Percentiles rank a stretch among this genome's conserved stretches.
Evolutionary conservation across 2,113 vertebrate species (phyloP).

Genomic region (Lampris incognitus): DNA sequence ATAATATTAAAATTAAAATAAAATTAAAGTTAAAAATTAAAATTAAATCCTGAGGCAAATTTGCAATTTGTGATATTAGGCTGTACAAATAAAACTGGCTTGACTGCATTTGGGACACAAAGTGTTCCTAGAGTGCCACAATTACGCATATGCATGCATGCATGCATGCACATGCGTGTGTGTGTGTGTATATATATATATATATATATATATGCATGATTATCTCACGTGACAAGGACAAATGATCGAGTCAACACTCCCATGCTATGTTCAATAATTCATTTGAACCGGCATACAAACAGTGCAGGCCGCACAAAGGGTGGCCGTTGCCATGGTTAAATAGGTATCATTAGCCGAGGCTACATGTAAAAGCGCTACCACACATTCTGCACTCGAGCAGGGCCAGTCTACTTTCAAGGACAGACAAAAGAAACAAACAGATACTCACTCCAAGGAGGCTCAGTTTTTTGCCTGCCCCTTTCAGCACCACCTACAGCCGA

Average conservation of each 20-base stretch:
- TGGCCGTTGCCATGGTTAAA: neutral
- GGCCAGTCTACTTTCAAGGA: neutral
- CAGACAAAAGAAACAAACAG: neutral
- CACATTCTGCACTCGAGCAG: no score
- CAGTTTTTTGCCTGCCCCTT: slow-evolving; percentile 86
- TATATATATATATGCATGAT: slow-evolving; percentile 23
- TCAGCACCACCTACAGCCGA: slow-evolving; percentile 81
- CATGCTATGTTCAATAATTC: neutral
- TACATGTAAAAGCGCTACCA: neutral
- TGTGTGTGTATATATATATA: neutral
- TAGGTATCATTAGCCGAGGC: neutral
- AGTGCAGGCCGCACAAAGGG: neutral
- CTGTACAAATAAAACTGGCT: no score
- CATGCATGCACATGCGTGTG: neutral
- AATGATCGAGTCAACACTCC: slow-evolving; percentile 25
- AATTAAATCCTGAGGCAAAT: no score
- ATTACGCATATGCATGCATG: slow-evolving; percentile 3
- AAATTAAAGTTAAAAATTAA: no score
- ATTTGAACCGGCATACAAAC: slow-evolving; percentile 20
- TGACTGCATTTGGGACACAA: slow-evolving; percentile 29
- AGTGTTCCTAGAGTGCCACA: slow-evolving; percentile 46
- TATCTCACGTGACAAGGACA: slow-evolving; percentile 34
- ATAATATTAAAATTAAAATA: no score
- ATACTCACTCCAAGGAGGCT: slow-evolving; percentile 84
- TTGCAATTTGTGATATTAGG: no score